Percentiles rank a stretch among this genome's conserved stretches.
phyloP scores from a whole-genome alignment of 2,888 invertebrate genomes.

The Pammene fasciana region DNA sequence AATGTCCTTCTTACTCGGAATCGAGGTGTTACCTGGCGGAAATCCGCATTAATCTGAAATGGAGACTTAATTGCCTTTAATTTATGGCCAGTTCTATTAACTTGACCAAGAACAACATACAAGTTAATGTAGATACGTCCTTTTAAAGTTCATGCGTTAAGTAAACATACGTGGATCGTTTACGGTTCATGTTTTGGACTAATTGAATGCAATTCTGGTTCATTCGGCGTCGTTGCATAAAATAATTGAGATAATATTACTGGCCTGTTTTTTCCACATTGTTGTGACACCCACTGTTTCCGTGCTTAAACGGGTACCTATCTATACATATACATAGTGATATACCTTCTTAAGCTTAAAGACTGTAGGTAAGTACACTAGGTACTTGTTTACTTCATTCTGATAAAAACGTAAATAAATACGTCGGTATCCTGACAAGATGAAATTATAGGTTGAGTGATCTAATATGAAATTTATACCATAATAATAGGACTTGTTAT shows the following conservation, averaged over 20 bases:
- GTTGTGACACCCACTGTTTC: constrained; percentile 6
- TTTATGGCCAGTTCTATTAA: constrained; percentile 16
- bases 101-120: background rate
- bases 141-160: background rate
- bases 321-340: background rate
- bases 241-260: constrained; percentile 5
- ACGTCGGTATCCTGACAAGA: background rate
- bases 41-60: constrained; percentile 40
- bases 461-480: constrained; percentile 1
- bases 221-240: constrained; percentile 17
- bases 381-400: background rate
- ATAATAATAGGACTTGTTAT: background rate
- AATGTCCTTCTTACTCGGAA: constrained; percentile 24
- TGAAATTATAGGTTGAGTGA: background rate
- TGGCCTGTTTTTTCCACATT: constrained; percentile 7
- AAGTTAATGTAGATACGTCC: background rate
- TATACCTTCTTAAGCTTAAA: no score
- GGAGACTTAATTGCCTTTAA: constrained; percentile 37
- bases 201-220: constrained; percentile 28
- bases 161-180: constrained; percentile 24
- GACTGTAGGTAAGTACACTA: no score
- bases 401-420: background rate
- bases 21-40: constrained; percentile 37
- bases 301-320: background rate
- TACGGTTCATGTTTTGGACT: constrained; percentile 14